Evolutionary conservation across 2,113 vertebrate species (phyloP).

Genomic region (Ammodramus savannarum): DNA sequence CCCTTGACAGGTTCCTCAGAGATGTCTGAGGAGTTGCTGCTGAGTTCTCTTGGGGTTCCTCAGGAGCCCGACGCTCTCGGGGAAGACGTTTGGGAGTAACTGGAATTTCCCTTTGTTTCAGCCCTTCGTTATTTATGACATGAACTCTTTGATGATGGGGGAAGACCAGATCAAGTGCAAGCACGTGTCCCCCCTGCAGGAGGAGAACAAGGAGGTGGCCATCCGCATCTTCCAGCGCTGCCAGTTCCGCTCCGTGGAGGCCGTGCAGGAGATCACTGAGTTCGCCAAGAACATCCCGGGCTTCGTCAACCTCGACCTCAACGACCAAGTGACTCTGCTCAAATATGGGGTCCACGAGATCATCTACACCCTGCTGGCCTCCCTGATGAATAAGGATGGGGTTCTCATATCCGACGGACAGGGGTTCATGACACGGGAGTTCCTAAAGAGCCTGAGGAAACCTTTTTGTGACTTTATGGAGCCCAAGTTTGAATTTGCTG

Average conservation of each 20-base stretch:
- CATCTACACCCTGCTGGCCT: slow-evolving; percentile 93
- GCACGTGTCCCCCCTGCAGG: slow-evolving; percentile 79
- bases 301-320: slow-evolving; percentile 90
- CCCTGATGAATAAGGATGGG: slow-evolving; percentile 98
- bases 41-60: background rate
- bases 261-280: slow-evolving; percentile 94
- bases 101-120: slow-evolving; percentile 48
- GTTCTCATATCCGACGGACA: slow-evolving; percentile 94
- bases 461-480: slow-evolving; percentile 98
- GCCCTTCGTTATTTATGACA: slow-evolving; percentile 98
- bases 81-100: background rate
- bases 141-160: slow-evolving; percentile 95
- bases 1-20: background rate
- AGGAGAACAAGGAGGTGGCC: slow-evolving; percentile 86
- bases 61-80: accelerated
- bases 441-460: slow-evolving; percentile 95
- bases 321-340: slow-evolving; percentile 96
- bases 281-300: slow-evolving; percentile 98
- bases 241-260: slow-evolving; percentile 93
- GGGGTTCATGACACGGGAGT: slow-evolving; percentile 98
- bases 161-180: slow-evolving; percentile 92
- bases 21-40: background rate
- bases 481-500: slow-evolving; percentile 97
- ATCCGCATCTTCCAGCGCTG: slow-evolving; percentile 95
- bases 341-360: slow-evolving; percentile 98